These are phyloP conservation scores for Drosophila fuyamai DNA, from an alignment of 1,140 invertebrate species.

Conservation along the genomic window DNA sequence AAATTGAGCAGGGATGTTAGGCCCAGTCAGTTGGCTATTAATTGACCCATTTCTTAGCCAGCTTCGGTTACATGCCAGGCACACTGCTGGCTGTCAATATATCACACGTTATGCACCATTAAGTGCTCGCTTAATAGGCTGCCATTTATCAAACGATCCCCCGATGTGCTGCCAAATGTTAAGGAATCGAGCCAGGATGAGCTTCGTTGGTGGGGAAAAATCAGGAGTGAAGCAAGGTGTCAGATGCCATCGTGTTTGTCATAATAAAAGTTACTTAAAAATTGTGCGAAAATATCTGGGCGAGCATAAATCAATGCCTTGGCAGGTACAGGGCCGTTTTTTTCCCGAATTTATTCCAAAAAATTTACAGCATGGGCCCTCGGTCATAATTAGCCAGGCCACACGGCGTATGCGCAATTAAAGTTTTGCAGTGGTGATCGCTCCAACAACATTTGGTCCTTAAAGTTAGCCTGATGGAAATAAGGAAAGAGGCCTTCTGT, in stretches of 20 bases:
- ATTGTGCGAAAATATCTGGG: constrained; percentile 50
- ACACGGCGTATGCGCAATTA: constrained; percentile 48
- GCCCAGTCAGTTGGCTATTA: constrained; percentile 25
- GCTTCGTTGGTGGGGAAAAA: constrained; percentile 28
- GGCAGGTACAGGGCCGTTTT: constrained; percentile 24
- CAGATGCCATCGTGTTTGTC: constrained; percentile 45
- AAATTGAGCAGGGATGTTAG: background rate
- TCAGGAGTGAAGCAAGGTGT: constrained; percentile 23
- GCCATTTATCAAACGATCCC: constrained; percentile 45
- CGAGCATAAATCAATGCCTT: constrained; percentile 55
- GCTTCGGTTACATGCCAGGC: constrained; percentile 21
- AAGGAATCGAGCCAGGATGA: constrained; percentile 26
- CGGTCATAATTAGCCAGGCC: constrained; percentile 39
- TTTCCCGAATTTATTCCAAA: background rate
- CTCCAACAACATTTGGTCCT: constrained; percentile 40
- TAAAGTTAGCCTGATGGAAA: constrained; percentile 16
- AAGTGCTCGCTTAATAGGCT: constrained; percentile 54
- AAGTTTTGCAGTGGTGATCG: constrained; percentile 31
- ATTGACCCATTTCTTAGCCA: constrained; percentile 41
- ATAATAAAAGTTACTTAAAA: constrained; percentile 68
- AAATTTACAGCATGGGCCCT: constrained; percentile 1
- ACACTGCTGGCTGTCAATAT: constrained; percentile 49
- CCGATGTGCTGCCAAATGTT: constrained; percentile 40
- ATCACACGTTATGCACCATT: constrained; percentile 61
- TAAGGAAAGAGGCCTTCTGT: background rate